These are phyloP conservation scores for Sigmodon hispidus DNA, from an alignment of 2,113 vertebrate species.

Conservation along the genomic window DNA sequence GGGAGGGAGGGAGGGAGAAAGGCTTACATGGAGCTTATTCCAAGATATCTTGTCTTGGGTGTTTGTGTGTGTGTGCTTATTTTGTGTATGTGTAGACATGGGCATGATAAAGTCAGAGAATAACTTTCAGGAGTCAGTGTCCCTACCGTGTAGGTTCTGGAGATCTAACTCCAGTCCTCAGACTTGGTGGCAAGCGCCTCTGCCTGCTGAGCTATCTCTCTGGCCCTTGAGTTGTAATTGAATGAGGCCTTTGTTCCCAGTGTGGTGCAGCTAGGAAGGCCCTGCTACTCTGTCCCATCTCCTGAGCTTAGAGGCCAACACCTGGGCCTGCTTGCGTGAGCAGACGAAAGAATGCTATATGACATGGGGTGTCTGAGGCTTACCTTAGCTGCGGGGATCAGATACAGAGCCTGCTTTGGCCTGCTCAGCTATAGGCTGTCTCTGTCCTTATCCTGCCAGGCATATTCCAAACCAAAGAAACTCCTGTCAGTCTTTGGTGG, in stretches of 20 bases:
- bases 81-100: not conserved
- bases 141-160: not conserved
- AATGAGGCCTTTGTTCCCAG: not conserved
- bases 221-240: not conserved
- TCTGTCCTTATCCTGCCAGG: not conserved
- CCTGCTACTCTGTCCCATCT: not conserved
- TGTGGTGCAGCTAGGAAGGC: not conserved
- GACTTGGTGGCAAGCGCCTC: not conserved
- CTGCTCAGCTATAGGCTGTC: not conserved
- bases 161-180: not conserved
- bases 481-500: not conserved
- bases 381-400: too few species aligned
- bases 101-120: not conserved
- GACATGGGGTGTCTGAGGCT: too few species aligned
- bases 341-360: not conserved
- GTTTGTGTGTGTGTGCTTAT: too few species aligned
- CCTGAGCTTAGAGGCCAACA: accelerated
- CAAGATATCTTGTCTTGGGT: not conserved
- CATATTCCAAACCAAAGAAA: not conserved
- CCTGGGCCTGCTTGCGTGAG: not conserved
- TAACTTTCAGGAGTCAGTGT: not conserved
- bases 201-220: not conserved
- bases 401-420: not conserved
- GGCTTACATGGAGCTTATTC: not conserved
- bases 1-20: not conserved